Conservation (phyloP, 2,888 invertebrate genomes). For the Drosophila nr. medialis region DNA sequence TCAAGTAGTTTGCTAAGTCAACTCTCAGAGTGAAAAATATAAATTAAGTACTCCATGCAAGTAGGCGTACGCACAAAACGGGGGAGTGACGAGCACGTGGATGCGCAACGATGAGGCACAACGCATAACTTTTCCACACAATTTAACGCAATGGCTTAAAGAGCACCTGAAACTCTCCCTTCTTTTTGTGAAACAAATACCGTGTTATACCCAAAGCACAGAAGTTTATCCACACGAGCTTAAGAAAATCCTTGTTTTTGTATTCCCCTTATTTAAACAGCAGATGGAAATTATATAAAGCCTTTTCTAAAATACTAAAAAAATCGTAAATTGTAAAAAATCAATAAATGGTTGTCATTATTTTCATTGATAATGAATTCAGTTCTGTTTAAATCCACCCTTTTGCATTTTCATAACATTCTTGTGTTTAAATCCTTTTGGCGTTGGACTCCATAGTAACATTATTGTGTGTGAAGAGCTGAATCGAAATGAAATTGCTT, state of each 20-base stretch:
- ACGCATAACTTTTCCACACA: slow-evolving; percentile 73
- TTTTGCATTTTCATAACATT: neutral
- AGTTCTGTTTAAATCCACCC: neutral
- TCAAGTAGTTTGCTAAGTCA: slow-evolving; percentile 75
- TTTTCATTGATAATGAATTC: neutral
- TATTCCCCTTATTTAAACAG: neutral
- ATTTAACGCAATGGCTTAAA: slow-evolving; percentile 62
- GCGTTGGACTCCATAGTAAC: neutral
- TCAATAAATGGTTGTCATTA: neutral
- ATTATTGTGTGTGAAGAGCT: neutral
- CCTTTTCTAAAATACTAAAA: neutral
- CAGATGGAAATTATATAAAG: neutral
- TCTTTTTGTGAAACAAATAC: neutral
- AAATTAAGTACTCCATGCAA: slow-evolving; percentile 33
- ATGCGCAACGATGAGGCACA: neutral
- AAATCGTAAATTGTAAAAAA: neutral
- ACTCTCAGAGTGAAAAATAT: slow-evolving; percentile 53
- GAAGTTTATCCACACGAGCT: slow-evolving; percentile 4
- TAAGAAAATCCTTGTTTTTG: neutral
- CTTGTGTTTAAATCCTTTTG: neutral
- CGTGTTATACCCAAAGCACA: slow-evolving; percentile 19
- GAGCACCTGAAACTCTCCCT: slow-evolving; percentile 19
- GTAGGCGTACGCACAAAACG: slow-evolving; percentile 22
- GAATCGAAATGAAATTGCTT: neutral
- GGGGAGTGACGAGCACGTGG: neutral